Percentiles rank a stretch among this genome's conserved stretches.
phyloP scores from a whole-genome alignment of 1,140 invertebrate species.

The Habropoda laboriosa region DNA sequence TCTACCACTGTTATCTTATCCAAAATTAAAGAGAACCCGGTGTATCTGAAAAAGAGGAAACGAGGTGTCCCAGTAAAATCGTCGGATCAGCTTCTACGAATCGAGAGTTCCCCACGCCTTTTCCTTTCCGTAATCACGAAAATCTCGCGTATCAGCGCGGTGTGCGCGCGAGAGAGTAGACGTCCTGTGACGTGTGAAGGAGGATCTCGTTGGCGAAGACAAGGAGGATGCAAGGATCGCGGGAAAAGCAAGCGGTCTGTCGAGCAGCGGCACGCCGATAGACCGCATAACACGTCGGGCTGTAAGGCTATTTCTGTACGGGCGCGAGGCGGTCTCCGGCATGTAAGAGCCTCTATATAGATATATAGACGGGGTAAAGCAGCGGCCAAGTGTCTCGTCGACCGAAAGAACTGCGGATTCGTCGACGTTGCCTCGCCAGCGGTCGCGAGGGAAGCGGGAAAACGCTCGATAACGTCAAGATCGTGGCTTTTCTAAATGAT shows the following conservation, averaged over 20 bases:
- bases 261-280: conserved; percentile 54
- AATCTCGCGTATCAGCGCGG: too few species aligned
- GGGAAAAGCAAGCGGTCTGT: conserved; percentile 54
- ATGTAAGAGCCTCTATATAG: conserved; percentile 49
- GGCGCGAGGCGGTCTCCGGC: conserved; percentile 60
- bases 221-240: conserved; percentile 41
- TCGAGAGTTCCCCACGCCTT: neutral
- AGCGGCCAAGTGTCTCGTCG: conserved; percentile 45
- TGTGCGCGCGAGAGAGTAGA: neutral
- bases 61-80: neutral
- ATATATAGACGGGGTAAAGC: neutral
- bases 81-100: neutral
- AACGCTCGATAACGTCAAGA: neutral
- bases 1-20: neutral
- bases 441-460: neutral
- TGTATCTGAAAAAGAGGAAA: neutral
- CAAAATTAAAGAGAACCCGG: neutral
- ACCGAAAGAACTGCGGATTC: conserved; percentile 38
- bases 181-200: too few species aligned
- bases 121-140: neutral
- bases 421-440: neutral
- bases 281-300: conserved; percentile 62
- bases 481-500: too few species aligned
- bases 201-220: neutral
- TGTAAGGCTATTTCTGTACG: conserved; percentile 67